Evolutionary conservation across 2,888 invertebrate species (phyloP).

Genomic region (Platerodrilus igneus): DNA sequence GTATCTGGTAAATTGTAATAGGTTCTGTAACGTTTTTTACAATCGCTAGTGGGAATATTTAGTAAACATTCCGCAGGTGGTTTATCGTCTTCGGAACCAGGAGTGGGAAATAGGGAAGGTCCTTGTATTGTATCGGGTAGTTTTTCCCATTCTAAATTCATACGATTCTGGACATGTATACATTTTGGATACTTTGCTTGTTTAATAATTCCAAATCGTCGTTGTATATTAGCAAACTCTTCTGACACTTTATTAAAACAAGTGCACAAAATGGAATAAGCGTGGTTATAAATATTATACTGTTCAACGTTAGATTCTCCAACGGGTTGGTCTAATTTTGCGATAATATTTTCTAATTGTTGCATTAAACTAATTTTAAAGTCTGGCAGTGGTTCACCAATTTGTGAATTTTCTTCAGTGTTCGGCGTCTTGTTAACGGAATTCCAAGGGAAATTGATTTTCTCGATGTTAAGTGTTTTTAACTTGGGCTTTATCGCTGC

Average conservation of each 20-base stretch:
- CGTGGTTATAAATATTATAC: conserved; percentile 15
- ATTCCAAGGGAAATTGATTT: too few species aligned
- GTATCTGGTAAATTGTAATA: conserved; percentile 24
- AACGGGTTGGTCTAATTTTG: conserved; percentile 21
- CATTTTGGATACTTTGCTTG: conserved; percentile 18
- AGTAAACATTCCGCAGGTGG: conserved; percentile 23
- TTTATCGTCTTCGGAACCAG: conserved; percentile 2
- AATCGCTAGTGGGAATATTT: conserved; percentile 22
- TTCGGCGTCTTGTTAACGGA: too few species aligned
- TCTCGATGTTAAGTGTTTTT: too few species aligned
- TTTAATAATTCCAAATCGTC: conserved; percentile 13
- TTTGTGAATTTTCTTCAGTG: too few species aligned
- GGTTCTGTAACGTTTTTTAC: conserved; percentile 17
- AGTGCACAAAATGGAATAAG: conserved; percentile 25
- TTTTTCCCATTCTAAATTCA: conserved; percentile 9
- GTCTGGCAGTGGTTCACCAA: too few species aligned
- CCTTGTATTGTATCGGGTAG: conserved; percentile 4
- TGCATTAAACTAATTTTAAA: too few species aligned
- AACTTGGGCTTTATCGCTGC: too few species aligned
- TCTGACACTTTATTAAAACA: conserved; percentile 27
- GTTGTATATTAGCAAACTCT: conserved; percentile 19
- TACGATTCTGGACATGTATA: conserved; percentile 6
- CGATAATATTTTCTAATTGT: conserved; percentile 24
- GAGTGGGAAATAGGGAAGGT: conserved; percentile 6
- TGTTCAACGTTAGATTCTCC: conserved; percentile 11